A percentile compares a stretch with the other conserved stretches of the same genome.
Conservation (phyloP, 1,140 invertebrate genomes). For the Rhagoletis pomonella region DNA sequence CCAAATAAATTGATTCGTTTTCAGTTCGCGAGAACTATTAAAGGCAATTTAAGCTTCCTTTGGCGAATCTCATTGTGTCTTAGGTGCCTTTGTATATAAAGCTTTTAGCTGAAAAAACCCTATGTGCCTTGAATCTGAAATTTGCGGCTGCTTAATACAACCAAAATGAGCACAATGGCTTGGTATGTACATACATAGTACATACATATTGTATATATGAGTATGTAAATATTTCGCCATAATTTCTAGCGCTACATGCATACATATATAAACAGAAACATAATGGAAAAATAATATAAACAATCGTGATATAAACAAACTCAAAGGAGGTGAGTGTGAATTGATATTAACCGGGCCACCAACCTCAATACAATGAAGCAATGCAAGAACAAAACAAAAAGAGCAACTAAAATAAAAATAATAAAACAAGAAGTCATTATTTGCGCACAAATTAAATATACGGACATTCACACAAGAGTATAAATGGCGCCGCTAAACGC, state of each 20-base stretch:
- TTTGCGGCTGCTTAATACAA: too few species aligned
- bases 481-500: background rate
- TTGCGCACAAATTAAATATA: background rate
- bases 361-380: background rate
- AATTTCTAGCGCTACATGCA: background rate
- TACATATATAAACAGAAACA: background rate
- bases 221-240: background rate
- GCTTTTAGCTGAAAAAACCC: too few species aligned
- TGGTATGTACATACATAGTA: background rate
- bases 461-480: background rate
- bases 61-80: background rate
- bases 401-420: conserved; percentile 10
- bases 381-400: background rate
- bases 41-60: background rate
- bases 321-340: background rate
- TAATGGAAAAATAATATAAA: conserved; percentile 8
- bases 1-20: too few species aligned
- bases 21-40: background rate
- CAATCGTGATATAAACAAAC: conserved; percentile 29
- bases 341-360: background rate
- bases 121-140: too few species aligned
- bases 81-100: too few species aligned
- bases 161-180: background rate
- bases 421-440: conserved; percentile 16
- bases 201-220: too few species aligned